phyloP scores from a whole-genome alignment of 1,140 invertebrate species.

The Magallana ariakensis region DNA sequence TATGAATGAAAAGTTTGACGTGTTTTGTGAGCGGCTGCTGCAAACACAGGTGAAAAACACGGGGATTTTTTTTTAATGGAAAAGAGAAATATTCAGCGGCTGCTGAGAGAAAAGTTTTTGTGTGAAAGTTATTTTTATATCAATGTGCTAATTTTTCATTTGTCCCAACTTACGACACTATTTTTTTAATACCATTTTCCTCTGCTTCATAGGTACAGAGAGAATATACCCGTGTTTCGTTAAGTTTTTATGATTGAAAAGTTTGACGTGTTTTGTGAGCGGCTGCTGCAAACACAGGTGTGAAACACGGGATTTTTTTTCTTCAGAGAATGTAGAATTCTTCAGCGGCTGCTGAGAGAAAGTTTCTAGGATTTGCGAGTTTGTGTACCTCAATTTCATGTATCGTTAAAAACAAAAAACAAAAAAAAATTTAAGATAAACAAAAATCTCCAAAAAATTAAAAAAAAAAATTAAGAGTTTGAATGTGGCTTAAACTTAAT shows the following conservation, averaged over 20 bases:
- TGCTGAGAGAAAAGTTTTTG: background rate
- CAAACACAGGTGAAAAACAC: background rate
- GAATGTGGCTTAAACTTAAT: background rate
- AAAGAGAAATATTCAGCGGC: background rate
- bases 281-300: background rate
- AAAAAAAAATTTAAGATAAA: constrained; percentile 5
- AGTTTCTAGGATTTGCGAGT: background rate
- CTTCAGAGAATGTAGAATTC: background rate
- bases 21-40: background rate
- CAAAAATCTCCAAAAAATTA: background rate
- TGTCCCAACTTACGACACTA: too few species aligned
- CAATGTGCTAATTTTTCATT: too few species aligned
- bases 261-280: background rate
- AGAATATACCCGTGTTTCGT: background rate
- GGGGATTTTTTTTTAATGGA: background rate
- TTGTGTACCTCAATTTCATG: background rate
- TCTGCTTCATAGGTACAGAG: background rate
- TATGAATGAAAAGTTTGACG: background rate
- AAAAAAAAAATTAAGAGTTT: background rate
- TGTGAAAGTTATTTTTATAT: background rate
- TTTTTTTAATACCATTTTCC: background rate
- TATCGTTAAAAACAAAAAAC: background rate
- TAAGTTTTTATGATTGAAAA: background rate
- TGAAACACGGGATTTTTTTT: background rate
- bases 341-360: background rate